Evolutionary conservation across 2,113 vertebrate species (phyloP).

Genomic region (Zosterops japonicus): DNA sequence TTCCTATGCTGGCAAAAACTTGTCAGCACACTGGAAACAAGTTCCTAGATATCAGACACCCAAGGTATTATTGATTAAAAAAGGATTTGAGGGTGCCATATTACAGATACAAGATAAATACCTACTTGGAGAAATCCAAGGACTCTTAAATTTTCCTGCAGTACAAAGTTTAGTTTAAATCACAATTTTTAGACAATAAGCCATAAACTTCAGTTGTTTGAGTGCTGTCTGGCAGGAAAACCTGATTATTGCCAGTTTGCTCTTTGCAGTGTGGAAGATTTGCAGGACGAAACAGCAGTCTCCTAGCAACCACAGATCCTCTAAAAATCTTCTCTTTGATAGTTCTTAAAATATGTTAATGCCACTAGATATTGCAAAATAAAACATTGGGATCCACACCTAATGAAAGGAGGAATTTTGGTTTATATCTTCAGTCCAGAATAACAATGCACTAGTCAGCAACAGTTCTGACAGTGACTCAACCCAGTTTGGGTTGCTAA

Average conservation of each 20-base stretch:
- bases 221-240: conserved; percentile 35
- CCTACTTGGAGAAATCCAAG: background rate
- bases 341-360: conserved; percentile 70
- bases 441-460: background rate
- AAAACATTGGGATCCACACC: background rate
- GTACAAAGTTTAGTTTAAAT: background rate
- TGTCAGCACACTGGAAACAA: background rate
- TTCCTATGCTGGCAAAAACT: background rate
- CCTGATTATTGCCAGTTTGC: conserved; percentile 50
- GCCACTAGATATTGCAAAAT: conserved; percentile 41
- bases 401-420: conserved; percentile 28
- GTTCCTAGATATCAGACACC: background rate
- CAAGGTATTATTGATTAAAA: background rate
- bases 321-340: conserved; percentile 63
- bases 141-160: background rate
- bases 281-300: conserved; percentile 63
- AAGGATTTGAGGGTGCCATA: background rate
- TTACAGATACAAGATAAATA: background rate
- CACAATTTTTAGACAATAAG: conserved; percentile 3
- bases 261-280: conserved; percentile 55
- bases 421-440: background rate
- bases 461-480: background rate
- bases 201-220: conserved; percentile 29
- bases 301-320: conserved; percentile 73
- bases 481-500: background rate